These are phyloP conservation scores for Cryptus armator DNA, from an alignment of 2,888 invertebrate genomes.

Conservation along the genomic window DNA sequence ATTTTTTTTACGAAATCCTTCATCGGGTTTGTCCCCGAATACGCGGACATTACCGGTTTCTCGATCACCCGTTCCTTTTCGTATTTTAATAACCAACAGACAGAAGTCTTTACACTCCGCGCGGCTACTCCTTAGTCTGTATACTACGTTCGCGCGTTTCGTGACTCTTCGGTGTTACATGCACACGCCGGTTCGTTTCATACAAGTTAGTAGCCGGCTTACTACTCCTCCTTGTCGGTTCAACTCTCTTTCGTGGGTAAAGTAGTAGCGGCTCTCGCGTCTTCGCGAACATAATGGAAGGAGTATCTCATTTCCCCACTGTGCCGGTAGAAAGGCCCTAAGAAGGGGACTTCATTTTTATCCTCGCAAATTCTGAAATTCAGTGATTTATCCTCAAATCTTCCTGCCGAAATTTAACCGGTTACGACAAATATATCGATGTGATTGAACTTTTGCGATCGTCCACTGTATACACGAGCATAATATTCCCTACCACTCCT, in stretches of 20 bases:
- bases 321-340: too few species aligned
- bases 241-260: not conserved
- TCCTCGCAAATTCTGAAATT: not conserved
- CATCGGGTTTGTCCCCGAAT: not conserved
- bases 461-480: constrained; percentile 5
- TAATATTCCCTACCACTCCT: constrained; percentile 68
- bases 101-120: not conserved
- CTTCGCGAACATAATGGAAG: not conserved
- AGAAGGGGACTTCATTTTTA: constrained; percentile 7
- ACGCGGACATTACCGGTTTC: constrained; percentile 7
- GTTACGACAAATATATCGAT: too few species aligned
- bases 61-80: constrained; percentile 16
- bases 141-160: constrained; percentile 3
- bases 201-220: not conserved
- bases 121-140: not conserved
- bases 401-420: too few species aligned
- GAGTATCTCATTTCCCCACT: too few species aligned
- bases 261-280: not conserved
- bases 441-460: constrained; percentile 3
- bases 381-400: too few species aligned
- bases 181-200: not conserved
- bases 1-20: constrained; percentile 21
- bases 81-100: not conserved
- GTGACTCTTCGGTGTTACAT: not conserved
- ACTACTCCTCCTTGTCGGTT: not conserved